Evolutionary conservation across 2,797 vertebrate genomes (phyloP).

Genomic region (Aythya fuligula): DNA sequence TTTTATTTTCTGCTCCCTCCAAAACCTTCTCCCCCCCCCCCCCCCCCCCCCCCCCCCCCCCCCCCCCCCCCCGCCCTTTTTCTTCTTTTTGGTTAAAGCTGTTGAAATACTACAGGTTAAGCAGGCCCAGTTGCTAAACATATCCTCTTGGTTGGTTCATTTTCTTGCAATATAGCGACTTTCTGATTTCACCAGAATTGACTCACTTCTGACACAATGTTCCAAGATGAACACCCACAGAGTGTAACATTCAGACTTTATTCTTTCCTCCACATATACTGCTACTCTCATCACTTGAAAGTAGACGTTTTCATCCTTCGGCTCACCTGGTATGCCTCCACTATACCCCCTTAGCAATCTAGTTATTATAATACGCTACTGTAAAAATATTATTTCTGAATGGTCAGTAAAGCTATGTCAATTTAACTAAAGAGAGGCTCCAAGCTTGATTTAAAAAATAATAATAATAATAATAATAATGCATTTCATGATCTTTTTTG

Average conservation of each 20-base stretch:
- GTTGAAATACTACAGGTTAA: not conserved
- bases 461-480: not conserved
- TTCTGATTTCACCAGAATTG: conserved; percentile 47
- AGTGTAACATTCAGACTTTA: not conserved
- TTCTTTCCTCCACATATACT: not conserved
- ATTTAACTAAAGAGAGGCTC: not conserved
- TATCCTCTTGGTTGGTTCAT: conserved; percentile 12
- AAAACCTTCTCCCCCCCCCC: no score
- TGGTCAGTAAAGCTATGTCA: not conserved
- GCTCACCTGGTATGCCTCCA: not conserved
- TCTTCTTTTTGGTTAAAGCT: not conserved
- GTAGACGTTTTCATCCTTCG: not conserved
- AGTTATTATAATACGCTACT: not conserved
- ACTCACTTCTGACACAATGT: conserved; percentile 60
- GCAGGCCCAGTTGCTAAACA: conserved; percentile 40
- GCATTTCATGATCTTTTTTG: not conserved
- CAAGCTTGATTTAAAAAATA: not conserved
- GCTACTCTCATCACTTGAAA: not conserved
- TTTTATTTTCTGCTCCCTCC: not conserved
- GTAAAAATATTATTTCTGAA: not conserved
- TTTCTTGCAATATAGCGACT: conserved; percentile 29
- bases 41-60: not conserved
- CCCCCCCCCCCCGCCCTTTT: not conserved
- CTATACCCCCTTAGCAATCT: not conserved
- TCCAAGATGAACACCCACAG: conserved; percentile 40